These are phyloP conservation scores for Drosophila ogumai DNA, from an alignment of 1,140 invertebrate species.

Conservation along the genomic window DNA sequence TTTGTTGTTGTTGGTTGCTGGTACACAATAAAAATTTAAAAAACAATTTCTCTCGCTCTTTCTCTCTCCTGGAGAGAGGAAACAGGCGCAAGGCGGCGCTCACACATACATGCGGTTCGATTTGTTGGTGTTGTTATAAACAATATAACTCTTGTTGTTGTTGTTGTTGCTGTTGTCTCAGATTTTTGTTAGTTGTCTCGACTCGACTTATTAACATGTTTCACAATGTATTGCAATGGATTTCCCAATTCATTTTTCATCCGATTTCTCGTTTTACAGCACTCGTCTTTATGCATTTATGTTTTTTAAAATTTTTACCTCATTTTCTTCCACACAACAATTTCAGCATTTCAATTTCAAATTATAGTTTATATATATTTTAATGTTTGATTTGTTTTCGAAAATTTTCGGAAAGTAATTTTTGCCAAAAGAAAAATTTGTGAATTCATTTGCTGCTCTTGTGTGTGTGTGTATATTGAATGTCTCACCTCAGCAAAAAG, in stretches of 20 bases:
- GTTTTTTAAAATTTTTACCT: constrained; percentile 71
- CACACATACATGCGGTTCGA: constrained; percentile 73
- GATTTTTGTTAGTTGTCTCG: constrained; percentile 68
- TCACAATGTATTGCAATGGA: constrained; percentile 84
- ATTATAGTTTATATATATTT: constrained; percentile 21
- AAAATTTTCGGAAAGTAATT: constrained; percentile 40
- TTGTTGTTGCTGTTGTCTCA: constrained; percentile 41
- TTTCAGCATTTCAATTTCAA: constrained; percentile 75
- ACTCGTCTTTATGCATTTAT: constrained; percentile 59
- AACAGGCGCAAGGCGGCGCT: constrained; percentile 74
- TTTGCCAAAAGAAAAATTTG: constrained; percentile 47
- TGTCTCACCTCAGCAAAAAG: constrained; percentile 85
- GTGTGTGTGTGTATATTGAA: constrained; percentile 84
- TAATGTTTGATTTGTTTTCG: constrained; percentile 38
- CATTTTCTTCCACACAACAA: constrained; percentile 85
- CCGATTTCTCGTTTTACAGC: constrained; percentile 60
- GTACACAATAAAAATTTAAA: constrained; percentile 72
- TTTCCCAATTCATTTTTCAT: constrained; percentile 60
- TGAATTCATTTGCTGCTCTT: constrained; percentile 77
- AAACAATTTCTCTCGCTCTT: constrained; percentile 59
- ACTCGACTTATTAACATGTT: constrained; percentile 84
- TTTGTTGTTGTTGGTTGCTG: constrained; percentile 47
- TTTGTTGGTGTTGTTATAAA: constrained; percentile 41
- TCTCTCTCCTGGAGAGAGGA: constrained; percentile 29
- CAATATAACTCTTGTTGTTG: constrained; percentile 41